phyloP scores from a whole-genome alignment of 2,113 vertebrate genomes.

The Microcebus tavaratra region DNA sequence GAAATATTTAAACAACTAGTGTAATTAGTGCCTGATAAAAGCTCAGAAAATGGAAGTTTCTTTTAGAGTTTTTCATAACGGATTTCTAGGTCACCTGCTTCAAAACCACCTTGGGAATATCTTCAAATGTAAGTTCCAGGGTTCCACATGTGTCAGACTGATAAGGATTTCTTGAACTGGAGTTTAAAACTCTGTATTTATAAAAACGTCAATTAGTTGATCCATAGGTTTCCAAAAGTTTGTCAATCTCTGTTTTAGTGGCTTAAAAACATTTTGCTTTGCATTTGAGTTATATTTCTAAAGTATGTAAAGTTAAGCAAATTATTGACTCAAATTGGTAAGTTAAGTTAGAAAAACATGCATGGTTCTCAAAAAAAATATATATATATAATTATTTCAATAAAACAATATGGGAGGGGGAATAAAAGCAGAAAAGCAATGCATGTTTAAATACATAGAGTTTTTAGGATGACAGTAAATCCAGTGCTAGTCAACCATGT shows the following conservation, averaged over 20 bases:
- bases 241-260: neutral
- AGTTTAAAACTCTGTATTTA: neutral
- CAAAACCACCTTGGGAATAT: neutral
- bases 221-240: neutral
- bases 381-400: neutral
- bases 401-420: neutral
- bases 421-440: neutral
- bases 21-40: neutral
- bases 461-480: neutral
- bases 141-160: neutral
- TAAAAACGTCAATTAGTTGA: neutral
- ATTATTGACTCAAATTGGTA: neutral
- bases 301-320: neutral
- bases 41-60: neutral
- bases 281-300: neutral
- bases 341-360: neutral
- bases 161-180: neutral
- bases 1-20: neutral
- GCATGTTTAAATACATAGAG: neutral
- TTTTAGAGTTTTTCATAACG: neutral
- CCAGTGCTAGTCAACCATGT: neutral
- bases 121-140: neutral
- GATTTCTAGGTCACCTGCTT: neutral
- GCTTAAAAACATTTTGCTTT: neutral
- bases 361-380: neutral